Evolutionary conservation across 2,113 vertebrate genomes (phyloP).

Genomic region (Lota lota): DNA sequence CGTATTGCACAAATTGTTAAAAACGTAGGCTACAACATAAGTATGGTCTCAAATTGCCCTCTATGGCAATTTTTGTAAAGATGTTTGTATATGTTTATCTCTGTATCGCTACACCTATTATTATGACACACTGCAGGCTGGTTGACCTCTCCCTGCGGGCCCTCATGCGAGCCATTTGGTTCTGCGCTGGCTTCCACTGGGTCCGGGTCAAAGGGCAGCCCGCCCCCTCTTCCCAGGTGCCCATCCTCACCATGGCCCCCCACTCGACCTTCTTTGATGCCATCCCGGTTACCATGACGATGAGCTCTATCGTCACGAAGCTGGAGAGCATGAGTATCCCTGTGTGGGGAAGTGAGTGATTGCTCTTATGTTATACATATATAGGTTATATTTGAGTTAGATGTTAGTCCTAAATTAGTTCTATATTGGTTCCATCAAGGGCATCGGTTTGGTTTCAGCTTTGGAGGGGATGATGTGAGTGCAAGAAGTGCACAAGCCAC

Average conservation of each 20-base stretch:
- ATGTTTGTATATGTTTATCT: background rate
- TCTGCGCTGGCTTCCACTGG: slow-evolving; percentile 91
- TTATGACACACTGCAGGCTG: slow-evolving; percentile 62
- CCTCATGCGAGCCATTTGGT: slow-evolving; percentile 96
- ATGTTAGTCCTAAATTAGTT: too few species aligned
- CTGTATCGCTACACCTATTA: background rate
- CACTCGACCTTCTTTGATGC: slow-evolving; percentile 96
- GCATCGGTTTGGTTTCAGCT: too few species aligned
- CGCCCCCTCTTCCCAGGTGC: slow-evolving; percentile 78
- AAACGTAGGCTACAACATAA: too few species aligned
- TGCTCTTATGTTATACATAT: too few species aligned
- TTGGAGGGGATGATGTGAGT: too few species aligned
- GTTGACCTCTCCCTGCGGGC: slow-evolving; percentile 81
- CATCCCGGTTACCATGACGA: slow-evolving; percentile 94
- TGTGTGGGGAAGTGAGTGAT: slow-evolving; percentile 93
- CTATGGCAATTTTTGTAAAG: too few species aligned
- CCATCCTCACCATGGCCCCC: slow-evolving; percentile 88
- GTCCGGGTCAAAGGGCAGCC: slow-evolving; percentile 86
- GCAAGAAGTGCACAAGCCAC: too few species aligned
- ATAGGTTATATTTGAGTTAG: too few species aligned
- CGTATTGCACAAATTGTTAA: too few species aligned
- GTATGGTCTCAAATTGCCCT: too few species aligned
- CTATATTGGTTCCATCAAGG: too few species aligned
- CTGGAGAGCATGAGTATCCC: slow-evolving; percentile 92
- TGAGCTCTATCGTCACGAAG: slow-evolving; percentile 93